Evolutionary conservation across 2,888 invertebrate species (phyloP).

Genomic region (Geotrupes spiniger): DNA sequence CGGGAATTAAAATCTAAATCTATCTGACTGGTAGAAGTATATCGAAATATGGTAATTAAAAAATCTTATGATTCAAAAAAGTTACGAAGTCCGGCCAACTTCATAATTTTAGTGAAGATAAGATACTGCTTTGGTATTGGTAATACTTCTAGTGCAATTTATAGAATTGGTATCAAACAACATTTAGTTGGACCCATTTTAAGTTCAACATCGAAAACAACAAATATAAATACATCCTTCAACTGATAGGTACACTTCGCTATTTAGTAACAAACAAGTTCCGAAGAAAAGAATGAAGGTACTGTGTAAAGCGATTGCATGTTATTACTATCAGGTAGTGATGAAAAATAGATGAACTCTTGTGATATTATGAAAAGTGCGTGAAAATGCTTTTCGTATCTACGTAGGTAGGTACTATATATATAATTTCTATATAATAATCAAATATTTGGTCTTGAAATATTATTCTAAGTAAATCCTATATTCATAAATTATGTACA

Average conservation of each 20-base stretch:
- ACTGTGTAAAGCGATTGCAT: too few relatives aligned
- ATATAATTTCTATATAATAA: neutral
- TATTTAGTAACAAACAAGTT: too few relatives aligned
- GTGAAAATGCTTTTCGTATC: constrained; percentile 8
- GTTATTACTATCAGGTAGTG: neutral
- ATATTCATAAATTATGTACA: constrained; percentile 22
- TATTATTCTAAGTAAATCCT: constrained; percentile 17
- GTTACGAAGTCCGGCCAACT: too few relatives aligned
- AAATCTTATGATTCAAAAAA: too few relatives aligned
- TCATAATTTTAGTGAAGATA: too few relatives aligned
- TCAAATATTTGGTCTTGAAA: constrained; percentile 20
- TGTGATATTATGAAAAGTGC: constrained; percentile 11
- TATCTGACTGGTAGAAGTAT: too few relatives aligned
- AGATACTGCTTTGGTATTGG: too few relatives aligned
- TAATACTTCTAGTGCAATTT: too few relatives aligned
- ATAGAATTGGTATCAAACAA: constrained; percentile 8
- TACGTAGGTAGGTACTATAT: constrained; percentile 11
- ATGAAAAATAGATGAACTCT: constrained; percentile 9
- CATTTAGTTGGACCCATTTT: constrained; percentile 25
- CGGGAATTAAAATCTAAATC: too few relatives aligned
- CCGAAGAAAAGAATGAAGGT: neutral
- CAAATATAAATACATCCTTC: neutral
- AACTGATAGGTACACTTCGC: neutral
- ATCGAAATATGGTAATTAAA: too few relatives aligned
- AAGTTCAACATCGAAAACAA: constrained; percentile 21